Base-by-base conservation (phyloP, 2,888 invertebrate genomes). In the Amiota communis region DNA sequence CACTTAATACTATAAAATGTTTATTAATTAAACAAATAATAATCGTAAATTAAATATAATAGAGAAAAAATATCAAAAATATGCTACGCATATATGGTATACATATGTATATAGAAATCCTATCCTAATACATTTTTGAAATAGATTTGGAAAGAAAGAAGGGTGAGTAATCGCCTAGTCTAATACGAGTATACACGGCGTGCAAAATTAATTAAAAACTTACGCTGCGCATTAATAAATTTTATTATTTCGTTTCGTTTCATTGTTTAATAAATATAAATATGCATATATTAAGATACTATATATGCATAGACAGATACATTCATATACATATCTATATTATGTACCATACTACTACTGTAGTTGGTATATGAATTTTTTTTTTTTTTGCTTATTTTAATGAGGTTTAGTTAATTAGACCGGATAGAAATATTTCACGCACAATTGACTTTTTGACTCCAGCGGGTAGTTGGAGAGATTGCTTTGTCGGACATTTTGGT, bases 331-430 rank as follows among this genome's bases (percentile, higher is more conserved):
- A 23, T 23, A 23, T 36, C 36, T 36, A 36, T 36, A 36, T 6
- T 36, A n/a, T n/a, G n/a, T n/a, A n/a, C n/a, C n/a, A n/a, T n/a
- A n/a, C n/a, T n/a, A n/a, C n/a, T n/a, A n/a, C n/a, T 36, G 36
- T 36, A 36, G 36, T 36, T 36, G 2, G 3, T 23, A 23, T 23
- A 3, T 36, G 36, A 36, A 36, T 36, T 0, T 36, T 36, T 36
- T 36, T 36, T 36, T 2, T 36, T 6, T 8, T 0, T 53, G 2
- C 8, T n/a, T 53, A n/a, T 53, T 53, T 15, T 53, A 53, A 53
- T 53, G 13, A 53, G 53, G 53, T 53, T 53, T 53, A 53, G 53
- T 53, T 53, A 53, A 53, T 53, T 53, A 53, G 53, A 53, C 53
- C 13, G 13, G 15, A 53, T 53, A 13, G 15, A 53, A 53, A 53